Evolutionary conservation across 2,888 invertebrate genomes (phyloP).

Genomic region (Agrotis clavis): DNA sequence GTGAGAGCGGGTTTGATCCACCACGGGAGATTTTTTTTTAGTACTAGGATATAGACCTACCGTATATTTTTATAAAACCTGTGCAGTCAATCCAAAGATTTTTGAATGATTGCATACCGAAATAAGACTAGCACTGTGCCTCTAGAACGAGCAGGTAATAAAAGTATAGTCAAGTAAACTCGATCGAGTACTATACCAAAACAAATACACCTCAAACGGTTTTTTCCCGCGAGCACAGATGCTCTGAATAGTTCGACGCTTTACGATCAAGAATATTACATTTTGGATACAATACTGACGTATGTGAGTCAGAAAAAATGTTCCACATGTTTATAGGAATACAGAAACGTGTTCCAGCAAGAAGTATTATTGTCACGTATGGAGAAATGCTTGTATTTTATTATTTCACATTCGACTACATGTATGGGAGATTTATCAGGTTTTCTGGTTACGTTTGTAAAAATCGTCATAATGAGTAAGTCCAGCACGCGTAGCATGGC

Average conservation of each 20-base stretch:
- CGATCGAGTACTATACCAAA: constrained; percentile 38
- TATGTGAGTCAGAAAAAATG: constrained; percentile 56
- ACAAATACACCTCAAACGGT: constrained; percentile 56
- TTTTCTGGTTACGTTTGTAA: no score
- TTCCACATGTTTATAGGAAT: constrained; percentile 53
- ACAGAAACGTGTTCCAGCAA: constrained; percentile 44
- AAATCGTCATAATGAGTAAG: no score
- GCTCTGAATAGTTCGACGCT: constrained; percentile 76
- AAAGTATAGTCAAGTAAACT: constrained; percentile 40
- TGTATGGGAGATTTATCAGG: constrained; percentile 10
- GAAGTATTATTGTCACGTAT: constrained; percentile 55
- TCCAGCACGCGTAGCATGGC: no score
- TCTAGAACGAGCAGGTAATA: no score
- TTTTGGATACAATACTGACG: constrained; percentile 71
- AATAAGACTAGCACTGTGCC: no score
- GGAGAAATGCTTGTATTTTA: constrained; percentile 50
- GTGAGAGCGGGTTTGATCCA: no score
- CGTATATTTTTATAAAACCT: background rate
- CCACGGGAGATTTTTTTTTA: no score
- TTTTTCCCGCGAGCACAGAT: constrained; percentile 75
- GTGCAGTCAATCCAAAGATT: background rate
- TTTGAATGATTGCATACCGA: background rate
- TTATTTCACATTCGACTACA: constrained; percentile 48
- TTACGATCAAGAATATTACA: constrained; percentile 79
- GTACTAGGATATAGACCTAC: no score